These are phyloP conservation scores for Prionace glauca DNA, from an alignment of 2,797 vertebrate species.

Conservation along the genomic window DNA sequence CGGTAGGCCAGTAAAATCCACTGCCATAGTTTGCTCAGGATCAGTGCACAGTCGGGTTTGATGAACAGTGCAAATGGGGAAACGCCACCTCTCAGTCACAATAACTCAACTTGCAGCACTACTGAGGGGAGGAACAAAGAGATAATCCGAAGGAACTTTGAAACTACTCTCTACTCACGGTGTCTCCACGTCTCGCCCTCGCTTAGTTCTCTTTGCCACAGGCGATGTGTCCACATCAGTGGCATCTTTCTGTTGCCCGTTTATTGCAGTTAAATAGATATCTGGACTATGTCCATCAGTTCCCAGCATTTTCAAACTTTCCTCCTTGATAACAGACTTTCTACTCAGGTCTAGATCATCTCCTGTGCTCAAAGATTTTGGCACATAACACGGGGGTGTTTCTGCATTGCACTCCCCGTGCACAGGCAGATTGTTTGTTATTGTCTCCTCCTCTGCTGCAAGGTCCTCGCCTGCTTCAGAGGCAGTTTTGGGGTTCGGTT, in stretches of 20 bases:
- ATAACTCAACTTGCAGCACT: neutral
- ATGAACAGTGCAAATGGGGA: neutral
- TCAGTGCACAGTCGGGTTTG: neutral
- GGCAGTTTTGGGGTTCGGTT: neutral
- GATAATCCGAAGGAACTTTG: neutral
- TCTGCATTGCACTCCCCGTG: neutral
- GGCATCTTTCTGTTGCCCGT: neutral
- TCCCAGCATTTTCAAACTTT: neutral
- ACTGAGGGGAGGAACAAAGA: neutral
- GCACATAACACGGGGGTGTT: neutral
- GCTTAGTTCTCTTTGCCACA: neutral
- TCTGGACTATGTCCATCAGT: neutral
- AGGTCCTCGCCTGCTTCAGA: neutral
- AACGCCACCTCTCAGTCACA: neutral
- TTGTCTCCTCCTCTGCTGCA: neutral
- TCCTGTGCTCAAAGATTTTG: neutral
- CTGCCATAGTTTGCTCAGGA: neutral
- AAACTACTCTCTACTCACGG: neutral
- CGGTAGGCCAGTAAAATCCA: neutral
- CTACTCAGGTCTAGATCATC: neutral
- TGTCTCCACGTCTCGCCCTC: neutral
- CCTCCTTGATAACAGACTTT: neutral
- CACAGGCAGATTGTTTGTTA: neutral
- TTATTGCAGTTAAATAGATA: neutral
- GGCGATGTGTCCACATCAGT: neutral